phyloP scores from a whole-genome alignment of 2,113 vertebrate species.

The Dolichallabes microphthalmus region DNA sequence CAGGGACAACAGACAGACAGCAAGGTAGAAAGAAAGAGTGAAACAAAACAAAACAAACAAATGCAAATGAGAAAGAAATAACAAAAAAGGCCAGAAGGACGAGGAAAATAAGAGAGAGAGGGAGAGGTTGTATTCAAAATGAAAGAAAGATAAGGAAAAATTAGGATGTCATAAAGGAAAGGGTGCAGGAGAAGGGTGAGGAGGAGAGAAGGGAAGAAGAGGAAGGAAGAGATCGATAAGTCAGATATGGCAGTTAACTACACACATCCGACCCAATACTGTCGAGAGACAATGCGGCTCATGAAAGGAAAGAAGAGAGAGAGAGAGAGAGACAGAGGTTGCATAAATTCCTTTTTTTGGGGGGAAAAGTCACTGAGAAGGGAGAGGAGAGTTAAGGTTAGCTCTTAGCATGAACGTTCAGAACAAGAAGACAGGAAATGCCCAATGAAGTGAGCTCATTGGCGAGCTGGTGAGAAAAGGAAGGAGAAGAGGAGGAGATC shows the following conservation, averaged over 20 bases:
- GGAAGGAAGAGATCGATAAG: not conserved
- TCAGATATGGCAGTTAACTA: constrained; percentile 2
- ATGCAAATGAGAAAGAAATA: not conserved
- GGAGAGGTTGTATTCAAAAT: not conserved
- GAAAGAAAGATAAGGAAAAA: not conserved
- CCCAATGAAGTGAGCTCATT: constrained; percentile 71
- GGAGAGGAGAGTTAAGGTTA: constrained; percentile 49
- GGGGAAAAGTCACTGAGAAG: constrained; percentile 57
- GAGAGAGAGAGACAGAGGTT: constrained; percentile 50
- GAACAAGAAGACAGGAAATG: constrained; percentile 61
- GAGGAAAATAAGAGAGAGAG: not conserved
- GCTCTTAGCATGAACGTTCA: constrained; percentile 60
- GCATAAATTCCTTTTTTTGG: constrained; percentile 45
- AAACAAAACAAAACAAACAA: not conserved
- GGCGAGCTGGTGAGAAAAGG: constrained; percentile 59
- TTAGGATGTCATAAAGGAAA: not conserved
- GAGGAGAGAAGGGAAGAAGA: not conserved
- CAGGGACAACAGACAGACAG: not conserved
- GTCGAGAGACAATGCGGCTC: not conserved
- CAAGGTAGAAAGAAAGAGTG: not conserved
- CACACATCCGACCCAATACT: constrained; percentile 10
- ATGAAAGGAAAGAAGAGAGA: not conserved
- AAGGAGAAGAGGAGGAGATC: constrained; percentile 61
- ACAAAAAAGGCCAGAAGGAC: not conserved
- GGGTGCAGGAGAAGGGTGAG: not conserved